phyloP scores from a whole-genome alignment of 2,797 vertebrate genomes.

The Champsocephalus esox region DNA sequence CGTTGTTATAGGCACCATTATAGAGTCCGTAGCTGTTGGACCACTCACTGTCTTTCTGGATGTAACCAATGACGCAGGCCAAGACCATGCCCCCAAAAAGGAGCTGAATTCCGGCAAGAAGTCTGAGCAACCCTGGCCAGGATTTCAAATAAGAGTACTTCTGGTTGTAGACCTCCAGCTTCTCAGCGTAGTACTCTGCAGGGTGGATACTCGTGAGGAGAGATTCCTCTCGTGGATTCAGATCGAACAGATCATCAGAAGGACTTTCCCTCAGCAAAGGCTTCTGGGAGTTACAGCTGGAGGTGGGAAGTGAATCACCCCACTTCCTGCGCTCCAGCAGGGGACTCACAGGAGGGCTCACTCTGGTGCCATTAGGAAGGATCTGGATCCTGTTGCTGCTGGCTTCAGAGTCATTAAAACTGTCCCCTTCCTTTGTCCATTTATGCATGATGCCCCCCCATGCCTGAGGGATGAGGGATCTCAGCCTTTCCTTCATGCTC shows the following conservation, averaged over 20 bases:
- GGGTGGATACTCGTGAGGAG: constrained; percentile 75
- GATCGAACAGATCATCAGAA: constrained; percentile 31
- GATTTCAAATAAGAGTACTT: constrained; percentile 86
- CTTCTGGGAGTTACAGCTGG: constrained; percentile 60
- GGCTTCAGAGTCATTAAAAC: constrained; percentile 44
- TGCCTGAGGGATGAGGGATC: constrained; percentile 73
- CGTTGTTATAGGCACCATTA: constrained; percentile 70
- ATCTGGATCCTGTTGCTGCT: constrained; percentile 56
- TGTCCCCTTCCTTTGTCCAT: constrained; percentile 27
- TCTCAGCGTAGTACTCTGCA: constrained; percentile 82
- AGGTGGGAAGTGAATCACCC: constrained; percentile 43
- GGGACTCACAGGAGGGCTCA: constrained; percentile 82
- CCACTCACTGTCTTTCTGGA: constrained; percentile 88
- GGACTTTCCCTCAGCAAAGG: constrained; percentile 54
- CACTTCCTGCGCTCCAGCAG: constrained; percentile 59
- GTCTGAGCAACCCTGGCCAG: constrained; percentile 84
- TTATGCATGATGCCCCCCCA: constrained; percentile 71
- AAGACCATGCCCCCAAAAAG: constrained; percentile 86
- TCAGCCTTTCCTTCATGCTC: constrained; percentile 65
- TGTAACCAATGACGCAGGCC: constrained; percentile 84
- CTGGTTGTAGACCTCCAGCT: constrained; percentile 78
- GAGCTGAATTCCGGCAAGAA: constrained; percentile 84
- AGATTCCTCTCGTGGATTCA: constrained; percentile 63
- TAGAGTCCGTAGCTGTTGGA: constrained; percentile 77
- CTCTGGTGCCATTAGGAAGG: constrained; percentile 76